Evolutionary conservation across 2,888 invertebrate species (phyloP), one percentile per base, ranked within the genome.

Genomic region (Sussaba pulchella): DNA sequence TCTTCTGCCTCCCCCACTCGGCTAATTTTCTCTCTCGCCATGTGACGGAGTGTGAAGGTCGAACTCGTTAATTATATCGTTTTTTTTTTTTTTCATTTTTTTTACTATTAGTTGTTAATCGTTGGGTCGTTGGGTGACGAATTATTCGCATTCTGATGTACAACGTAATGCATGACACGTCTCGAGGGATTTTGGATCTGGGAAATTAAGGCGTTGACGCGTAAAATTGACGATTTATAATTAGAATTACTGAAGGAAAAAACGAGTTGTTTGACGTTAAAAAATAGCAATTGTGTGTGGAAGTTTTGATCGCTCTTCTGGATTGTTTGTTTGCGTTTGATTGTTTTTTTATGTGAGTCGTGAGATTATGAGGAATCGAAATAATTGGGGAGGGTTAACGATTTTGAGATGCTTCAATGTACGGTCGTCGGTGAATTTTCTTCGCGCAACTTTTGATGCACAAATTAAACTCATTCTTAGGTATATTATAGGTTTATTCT

Each of bases 1-100:
- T 67, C 21, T 54, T 41, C 6, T 12, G 6, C 10, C 21, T 36
- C 31, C 21, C 57, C 36, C 57, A 57, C 57, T 31, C 31, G 3
- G n/a, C 17, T n/a, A 31, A 2, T 17, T 0, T 36, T 57, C 21
- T 21, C 39, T 1, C 61, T 61, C 61, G 61, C 61, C 61, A 61
- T 61, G n/a, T 61, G 61, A 12, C 39, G 12, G 57, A 36, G 19
- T 41, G 61, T 39, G 61, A 61, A 61, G 61, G 61, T 61, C 61
- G n/a, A 2, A 21, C 54, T 39, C 61, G 61, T 39, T 61, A 59
- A 39, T 41, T 19, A 41, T 19, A 19, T 12, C 17, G 17, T 39
- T n/a, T n/a, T n/a, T n/a, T n/a, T n/a, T n/a, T n/a, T n/a, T n/a
- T n/a, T n/a, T n/a, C n/a, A n/a, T n/a, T n/a, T n/a, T n/a, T n/a